phyloP scores from a whole-genome alignment of 2,888 invertebrate genomes.

The Sabatieria punctata region DNA sequence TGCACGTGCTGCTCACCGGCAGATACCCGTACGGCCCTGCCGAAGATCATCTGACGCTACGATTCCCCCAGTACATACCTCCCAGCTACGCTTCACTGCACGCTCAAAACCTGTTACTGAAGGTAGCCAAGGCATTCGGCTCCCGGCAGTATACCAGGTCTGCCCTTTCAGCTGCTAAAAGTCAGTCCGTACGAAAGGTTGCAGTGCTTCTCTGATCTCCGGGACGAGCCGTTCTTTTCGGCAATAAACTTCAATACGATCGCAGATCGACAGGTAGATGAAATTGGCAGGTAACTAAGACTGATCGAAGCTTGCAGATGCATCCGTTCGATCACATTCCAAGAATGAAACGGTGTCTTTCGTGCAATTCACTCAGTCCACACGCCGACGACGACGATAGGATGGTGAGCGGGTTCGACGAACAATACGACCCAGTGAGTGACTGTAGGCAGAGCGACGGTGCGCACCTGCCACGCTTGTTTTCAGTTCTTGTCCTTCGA shows the following conservation, averaged over 20 bases:
- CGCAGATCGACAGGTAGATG: slow-evolving; percentile 3
- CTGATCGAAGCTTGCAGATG: neutral
- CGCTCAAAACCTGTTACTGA: no score
- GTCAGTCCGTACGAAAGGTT: slow-evolving; percentile 15
- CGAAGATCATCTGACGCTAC: neutral
- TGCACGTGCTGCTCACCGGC: slow-evolving; percentile 21
- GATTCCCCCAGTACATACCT: no score
- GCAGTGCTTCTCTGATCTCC: slow-evolving; percentile 15
- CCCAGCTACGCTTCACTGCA: no score
- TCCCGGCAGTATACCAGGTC: no score
- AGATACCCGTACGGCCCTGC: slow-evolving; percentile 16
- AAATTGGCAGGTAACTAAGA: neutral
- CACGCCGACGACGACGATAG: neutral
- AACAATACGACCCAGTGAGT: slow-evolving; percentile 3
- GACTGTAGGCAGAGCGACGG: neutral
- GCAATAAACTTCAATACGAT: slow-evolving; percentile 17
- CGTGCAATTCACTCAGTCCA: slow-evolving; percentile 6
- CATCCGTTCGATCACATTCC: slow-evolving; percentile 10
- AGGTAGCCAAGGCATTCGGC: no score
- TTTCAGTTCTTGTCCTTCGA: slow-evolving; percentile 3
- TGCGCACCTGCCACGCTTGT: neutral
- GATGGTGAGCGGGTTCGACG: neutral
- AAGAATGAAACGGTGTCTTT: slow-evolving; percentile 7
- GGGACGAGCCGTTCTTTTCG: slow-evolving; percentile 18
- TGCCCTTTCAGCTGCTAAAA: slow-evolving; percentile 15